Evolutionary conservation across 2,113 vertebrate species (phyloP).

Genomic region (Arothron firmamentum): DNA sequence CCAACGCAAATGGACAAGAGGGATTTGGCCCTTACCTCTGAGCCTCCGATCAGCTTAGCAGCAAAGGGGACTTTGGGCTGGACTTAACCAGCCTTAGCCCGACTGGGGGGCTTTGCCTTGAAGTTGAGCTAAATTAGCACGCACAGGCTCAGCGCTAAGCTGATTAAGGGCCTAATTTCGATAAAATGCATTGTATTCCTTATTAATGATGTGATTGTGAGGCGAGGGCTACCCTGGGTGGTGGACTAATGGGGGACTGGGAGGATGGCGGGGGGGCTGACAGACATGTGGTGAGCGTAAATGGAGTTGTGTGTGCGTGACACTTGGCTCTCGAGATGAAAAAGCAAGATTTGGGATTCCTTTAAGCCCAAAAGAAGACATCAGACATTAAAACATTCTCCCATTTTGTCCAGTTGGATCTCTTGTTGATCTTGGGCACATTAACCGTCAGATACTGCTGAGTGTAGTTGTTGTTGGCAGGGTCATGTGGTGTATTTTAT

Average conservation of each 20-base stretch:
- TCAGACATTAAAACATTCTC: slow-evolving; percentile 26
- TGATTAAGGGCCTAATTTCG: slow-evolving; percentile 71
- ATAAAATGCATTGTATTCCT: slow-evolving; percentile 76
- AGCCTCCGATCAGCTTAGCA: slow-evolving; percentile 73
- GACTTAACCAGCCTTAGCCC: slow-evolving; percentile 62
- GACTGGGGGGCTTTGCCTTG: slow-evolving; percentile 69
- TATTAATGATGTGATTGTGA: slow-evolving; percentile 77
- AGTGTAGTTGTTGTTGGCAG: slow-evolving; percentile 42
- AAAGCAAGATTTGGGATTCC: slow-evolving; percentile 23
- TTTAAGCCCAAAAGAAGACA: slow-evolving; percentile 30
- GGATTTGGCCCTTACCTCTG: slow-evolving; percentile 69
- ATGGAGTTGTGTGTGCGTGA: slow-evolving; percentile 41
- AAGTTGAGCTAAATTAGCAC: slow-evolving; percentile 78
- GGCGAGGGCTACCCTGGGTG: slow-evolving; percentile 56
- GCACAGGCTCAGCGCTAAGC: slow-evolving; percentile 74
- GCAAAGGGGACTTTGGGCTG: slow-evolving; percentile 63
- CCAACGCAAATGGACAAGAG: slow-evolving; percentile 67
- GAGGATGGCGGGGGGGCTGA: slow-evolving; percentile 33
- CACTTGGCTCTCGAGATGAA: slow-evolving; percentile 46
- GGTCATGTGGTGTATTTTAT: slow-evolving; percentile 12
- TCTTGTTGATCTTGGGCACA: slow-evolving; percentile 25
- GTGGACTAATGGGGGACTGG: slow-evolving; percentile 46
- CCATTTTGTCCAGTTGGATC: slow-evolving; percentile 25
- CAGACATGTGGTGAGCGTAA: slow-evolving; percentile 50
- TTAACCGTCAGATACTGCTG: slow-evolving; percentile 13